Percentiles rank a stretch among this genome's conserved stretches.
These are phyloP conservation scores for Pseudomyrmex sp. DNA, from an alignment of 1,140 invertebrate species.

Conservation along the genomic window DNA sequence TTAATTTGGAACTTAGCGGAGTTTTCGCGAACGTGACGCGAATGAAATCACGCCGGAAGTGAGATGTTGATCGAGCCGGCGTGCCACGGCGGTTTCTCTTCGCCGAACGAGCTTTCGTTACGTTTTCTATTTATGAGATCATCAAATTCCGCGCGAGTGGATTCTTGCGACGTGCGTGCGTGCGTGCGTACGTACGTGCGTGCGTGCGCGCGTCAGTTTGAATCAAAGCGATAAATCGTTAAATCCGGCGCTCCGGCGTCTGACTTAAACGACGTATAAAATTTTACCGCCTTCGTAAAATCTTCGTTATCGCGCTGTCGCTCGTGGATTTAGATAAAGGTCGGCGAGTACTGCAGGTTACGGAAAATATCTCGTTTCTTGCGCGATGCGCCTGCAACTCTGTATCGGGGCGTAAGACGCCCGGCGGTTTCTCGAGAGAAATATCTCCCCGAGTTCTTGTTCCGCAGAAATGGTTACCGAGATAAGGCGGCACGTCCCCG, in stretches of 20 bases:
- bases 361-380: conserved; percentile 36
- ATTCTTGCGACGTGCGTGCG: no score
- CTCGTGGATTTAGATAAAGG: conserved; percentile 62
- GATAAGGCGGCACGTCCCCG: conserved; percentile 61
- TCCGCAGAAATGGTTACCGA: conserved; percentile 62
- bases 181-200: no score
- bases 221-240: no score
- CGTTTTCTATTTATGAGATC: conserved; percentile 28
- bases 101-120: not conserved
- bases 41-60: conserved; percentile 30
- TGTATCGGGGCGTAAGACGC: conserved; percentile 13
- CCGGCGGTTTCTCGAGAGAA: conserved; percentile 47
- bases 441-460: conserved; percentile 60
- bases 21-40: conserved; percentile 9
- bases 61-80: conserved; percentile 10
- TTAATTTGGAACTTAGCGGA: conserved; percentile 27
- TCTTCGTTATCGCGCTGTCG: conserved; percentile 52
- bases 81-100: not conserved
- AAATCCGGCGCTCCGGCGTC: no score
- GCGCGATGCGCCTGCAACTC: not conserved
- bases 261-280: conserved; percentile 32
- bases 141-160: not conserved
- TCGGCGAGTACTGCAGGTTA: conserved; percentile 42
- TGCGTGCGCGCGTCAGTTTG: no score
- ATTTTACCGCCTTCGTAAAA: conserved; percentile 40